Evolutionary conservation across 2,888 invertebrate genomes (phyloP), one percentile per base, ranked within the genome.

Genomic region (Gisinianus flammeolus): DNA sequence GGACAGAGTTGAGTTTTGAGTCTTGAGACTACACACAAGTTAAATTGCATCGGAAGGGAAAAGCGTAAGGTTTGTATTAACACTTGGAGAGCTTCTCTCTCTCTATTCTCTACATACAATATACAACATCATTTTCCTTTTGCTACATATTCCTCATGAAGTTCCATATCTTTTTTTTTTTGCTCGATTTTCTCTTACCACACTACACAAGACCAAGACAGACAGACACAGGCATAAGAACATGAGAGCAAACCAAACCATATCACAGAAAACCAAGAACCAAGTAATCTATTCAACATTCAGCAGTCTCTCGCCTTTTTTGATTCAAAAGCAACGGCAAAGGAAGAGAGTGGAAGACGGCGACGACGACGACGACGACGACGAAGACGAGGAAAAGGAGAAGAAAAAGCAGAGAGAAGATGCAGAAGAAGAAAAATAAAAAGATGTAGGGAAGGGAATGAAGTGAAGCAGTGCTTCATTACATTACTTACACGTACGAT

Each of bases 151-250:
- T 26, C 52, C 70, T 70, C 70, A 70, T 70, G 52, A 70, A 70
- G 70, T 70, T 70, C 70, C 70, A 52, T 52, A 70, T 70, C 31
- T 67, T 44, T 22, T 62, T 62, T 62, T 69, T 69, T 70, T 70
- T 70, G 54, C 70, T 70, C 52, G 54, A 24, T 52, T 68, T 68
- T 68, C 24, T 44, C 35, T 54, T 52, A 70, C 70, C 52, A 70
- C 52, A 12, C 30, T 19, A 8, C 16, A 56, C n/a, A 56, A 12
- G 8, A n/a, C 56, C 16, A 56, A 19, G 16, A 12, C 56, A 4
- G 16, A n/a, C n/a, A n/a, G n/a, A n/a, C n/a, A n/a, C n/a, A n/a
- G n/a, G n/a, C n/a, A n/a, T n/a, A n/a, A n/a, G n/a, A n/a, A n/a
- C n/a, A n/a, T n/a, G n/a, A n/a, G n/a, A n/a, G n/a, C n/a, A 44